Conservation (phyloP, 2,888 invertebrate genomes). For the Blastobasis adustella region DNA sequence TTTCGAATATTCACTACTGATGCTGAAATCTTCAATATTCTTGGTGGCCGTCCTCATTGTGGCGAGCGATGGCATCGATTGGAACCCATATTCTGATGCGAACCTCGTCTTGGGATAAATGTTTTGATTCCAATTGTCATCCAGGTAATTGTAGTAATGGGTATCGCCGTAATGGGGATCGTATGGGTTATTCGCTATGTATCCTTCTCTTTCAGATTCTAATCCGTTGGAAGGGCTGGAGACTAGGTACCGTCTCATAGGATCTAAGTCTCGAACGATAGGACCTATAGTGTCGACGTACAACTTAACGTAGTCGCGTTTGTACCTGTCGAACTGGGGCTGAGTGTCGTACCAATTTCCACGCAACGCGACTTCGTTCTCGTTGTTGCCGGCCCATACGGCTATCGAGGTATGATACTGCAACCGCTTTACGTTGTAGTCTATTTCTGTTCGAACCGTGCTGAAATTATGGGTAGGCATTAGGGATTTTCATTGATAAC, state of each 20-base stretch:
- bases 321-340: constrained; percentile 70
- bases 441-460: constrained; percentile 84
- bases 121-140: constrained; percentile 86
- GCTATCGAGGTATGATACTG: constrained; percentile 91
- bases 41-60: constrained; percentile 78
- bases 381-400: constrained; percentile 97
- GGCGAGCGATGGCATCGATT: constrained; percentile 86
- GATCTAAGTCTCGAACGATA: constrained; percentile 77
- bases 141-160: constrained; percentile 91
- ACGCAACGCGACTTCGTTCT: constrained; percentile 92
- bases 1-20: constrained; percentile 76
- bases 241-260: constrained; percentile 80
- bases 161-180: constrained; percentile 90
- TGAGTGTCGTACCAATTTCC: constrained; percentile 85
- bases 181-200: constrained; percentile 85
- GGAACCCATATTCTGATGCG: constrained; percentile 96
- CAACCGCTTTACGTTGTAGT: constrained; percentile 86
- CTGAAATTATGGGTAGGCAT: constrained; percentile 37
- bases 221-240: constrained; percentile 95
- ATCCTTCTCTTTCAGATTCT: constrained; percentile 82
- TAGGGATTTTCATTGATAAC: too few species aligned
- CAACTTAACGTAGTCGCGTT: constrained; percentile 85
- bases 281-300: constrained; percentile 86
- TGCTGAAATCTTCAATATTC: constrained; percentile 59
- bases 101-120: constrained; percentile 90